A percentile compares a stretch with the other conserved stretches of the same genome.
Conservation (phyloP, 2,113 vertebrate species). For the Archocentrus centrarchus region DNA sequence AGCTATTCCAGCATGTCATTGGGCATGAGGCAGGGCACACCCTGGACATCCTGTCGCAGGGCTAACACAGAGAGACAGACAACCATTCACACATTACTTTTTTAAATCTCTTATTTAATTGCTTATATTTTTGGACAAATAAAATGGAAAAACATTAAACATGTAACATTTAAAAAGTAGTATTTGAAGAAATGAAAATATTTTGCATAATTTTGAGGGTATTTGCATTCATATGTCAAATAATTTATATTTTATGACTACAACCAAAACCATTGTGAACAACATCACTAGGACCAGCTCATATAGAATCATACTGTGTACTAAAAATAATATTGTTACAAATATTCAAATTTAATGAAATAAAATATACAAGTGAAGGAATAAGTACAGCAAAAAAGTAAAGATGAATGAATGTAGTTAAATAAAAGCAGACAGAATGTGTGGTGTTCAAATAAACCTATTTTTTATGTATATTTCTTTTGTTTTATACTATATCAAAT, state of each 20-base stretch:
- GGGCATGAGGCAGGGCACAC: no score
- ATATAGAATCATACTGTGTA: not conserved
- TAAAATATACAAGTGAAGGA: not conserved
- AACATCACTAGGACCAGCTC: not conserved
- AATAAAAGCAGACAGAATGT: no score
- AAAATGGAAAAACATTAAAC: not conserved
- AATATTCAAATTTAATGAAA: not conserved
- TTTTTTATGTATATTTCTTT: rapidly evolving
- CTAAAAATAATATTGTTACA: not conserved
- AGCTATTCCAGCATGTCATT: no score
- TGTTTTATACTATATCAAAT: not conserved
- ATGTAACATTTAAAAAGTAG: not conserved
- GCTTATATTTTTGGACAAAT: no score
- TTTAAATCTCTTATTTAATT: no score
- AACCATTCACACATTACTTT: no score
- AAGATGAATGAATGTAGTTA: no score
- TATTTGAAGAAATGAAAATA: not conserved
- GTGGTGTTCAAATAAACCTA: not conserved
- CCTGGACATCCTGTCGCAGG: no score
- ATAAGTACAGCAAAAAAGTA: not conserved
- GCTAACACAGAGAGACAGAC: no score
- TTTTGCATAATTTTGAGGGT: not conserved
- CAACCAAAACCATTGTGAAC: not conserved
- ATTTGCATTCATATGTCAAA: not conserved
- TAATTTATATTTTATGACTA: not conserved